Evolutionary conservation across 2,888 invertebrate genomes (phyloP).

Genomic region (Petrophora chlorosata): DNA sequence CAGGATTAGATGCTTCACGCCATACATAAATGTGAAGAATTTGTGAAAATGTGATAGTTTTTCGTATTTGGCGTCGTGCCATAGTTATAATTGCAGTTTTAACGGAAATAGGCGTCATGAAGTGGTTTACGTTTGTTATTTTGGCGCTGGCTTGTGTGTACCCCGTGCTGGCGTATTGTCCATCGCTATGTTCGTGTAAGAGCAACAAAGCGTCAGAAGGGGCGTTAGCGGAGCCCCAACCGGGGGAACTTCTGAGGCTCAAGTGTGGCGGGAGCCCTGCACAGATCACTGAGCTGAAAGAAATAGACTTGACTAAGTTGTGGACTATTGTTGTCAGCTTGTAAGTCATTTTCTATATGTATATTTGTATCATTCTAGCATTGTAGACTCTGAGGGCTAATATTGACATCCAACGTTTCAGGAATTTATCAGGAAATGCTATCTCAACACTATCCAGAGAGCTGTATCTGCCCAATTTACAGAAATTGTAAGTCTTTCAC

Average conservation of each 20-base stretch:
- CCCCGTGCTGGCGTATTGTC: constrained; percentile 62
- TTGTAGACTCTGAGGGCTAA: not conserved
- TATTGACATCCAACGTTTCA: constrained; percentile 58
- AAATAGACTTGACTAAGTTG: constrained; percentile 85
- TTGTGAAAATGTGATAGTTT: constrained; percentile 78
- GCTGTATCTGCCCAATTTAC: constrained; percentile 85
- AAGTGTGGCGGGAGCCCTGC: constrained; percentile 85
- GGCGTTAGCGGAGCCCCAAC: constrained; percentile 75
- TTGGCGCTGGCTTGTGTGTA: constrained; percentile 54
- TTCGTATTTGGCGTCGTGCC: constrained; percentile 79
- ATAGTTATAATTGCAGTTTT: constrained; percentile 68
- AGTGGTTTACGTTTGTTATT: constrained; percentile 57
- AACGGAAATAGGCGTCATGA: constrained; percentile 67
- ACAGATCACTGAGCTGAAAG: constrained; percentile 84
- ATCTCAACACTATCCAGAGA: constrained; percentile 84
- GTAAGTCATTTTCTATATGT: constrained; percentile 81
- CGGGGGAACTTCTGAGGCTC: constrained; percentile 84
- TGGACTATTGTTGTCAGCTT: constrained; percentile 85
- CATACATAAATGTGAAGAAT: constrained; percentile 61
- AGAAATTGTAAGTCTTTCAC: constrained; percentile 86
- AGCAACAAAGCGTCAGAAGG: constrained; percentile 83
- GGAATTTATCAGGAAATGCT: constrained; percentile 87
- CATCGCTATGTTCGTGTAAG: constrained; percentile 81
- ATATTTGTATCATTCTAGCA: not conserved
- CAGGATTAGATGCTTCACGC: constrained; percentile 35